Evolutionary conservation across 2,888 invertebrate genomes (phyloP).

Genomic region (Nomada lathburiana): DNA sequence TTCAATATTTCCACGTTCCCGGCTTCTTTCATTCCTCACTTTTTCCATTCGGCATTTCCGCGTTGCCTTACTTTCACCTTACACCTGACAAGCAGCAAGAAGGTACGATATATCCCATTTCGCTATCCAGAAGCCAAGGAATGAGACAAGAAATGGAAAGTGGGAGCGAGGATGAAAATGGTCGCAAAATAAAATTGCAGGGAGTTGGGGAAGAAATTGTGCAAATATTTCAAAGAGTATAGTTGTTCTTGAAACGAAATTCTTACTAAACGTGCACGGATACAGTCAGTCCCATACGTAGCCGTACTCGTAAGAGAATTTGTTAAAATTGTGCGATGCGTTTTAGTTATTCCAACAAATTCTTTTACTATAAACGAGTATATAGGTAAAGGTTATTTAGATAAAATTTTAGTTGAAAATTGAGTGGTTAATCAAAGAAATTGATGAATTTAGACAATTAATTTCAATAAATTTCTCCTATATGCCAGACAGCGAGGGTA

Average conservation of each 20-base stretch:
- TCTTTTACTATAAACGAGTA: not conserved
- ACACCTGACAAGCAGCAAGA: not conserved
- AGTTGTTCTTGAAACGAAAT: too few relatives aligned
- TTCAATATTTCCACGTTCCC: slow-evolving; percentile 44
- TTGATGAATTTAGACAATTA: too few relatives aligned
- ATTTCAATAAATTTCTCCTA: too few relatives aligned
- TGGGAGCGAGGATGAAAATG: not conserved
- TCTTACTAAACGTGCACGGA: too few relatives aligned
- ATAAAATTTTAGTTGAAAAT: too few relatives aligned
- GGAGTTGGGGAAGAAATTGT: too few relatives aligned
- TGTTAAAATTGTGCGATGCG: not conserved
- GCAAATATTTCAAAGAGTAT: too few relatives aligned
- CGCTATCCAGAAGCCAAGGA: not conserved
- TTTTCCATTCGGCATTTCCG: not conserved
- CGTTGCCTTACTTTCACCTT: not conserved
- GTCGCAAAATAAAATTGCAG: not conserved
- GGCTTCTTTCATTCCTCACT: slow-evolving; percentile 21
- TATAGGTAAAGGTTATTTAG: not conserved
- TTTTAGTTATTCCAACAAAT: not conserved
- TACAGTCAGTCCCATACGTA: too few relatives aligned
- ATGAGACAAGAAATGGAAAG: not conserved
- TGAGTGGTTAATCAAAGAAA: too few relatives aligned
- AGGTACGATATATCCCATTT: slow-evolving; percentile 11
- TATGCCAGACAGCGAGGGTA: too few relatives aligned
- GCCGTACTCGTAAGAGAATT: not conserved